A percentile compares a stretch with the other conserved stretches of the same genome.
Evolutionary conservation across 2,113 vertebrate species (phyloP).

Genomic region (Epinephelus fuscoguttatus): DNA sequence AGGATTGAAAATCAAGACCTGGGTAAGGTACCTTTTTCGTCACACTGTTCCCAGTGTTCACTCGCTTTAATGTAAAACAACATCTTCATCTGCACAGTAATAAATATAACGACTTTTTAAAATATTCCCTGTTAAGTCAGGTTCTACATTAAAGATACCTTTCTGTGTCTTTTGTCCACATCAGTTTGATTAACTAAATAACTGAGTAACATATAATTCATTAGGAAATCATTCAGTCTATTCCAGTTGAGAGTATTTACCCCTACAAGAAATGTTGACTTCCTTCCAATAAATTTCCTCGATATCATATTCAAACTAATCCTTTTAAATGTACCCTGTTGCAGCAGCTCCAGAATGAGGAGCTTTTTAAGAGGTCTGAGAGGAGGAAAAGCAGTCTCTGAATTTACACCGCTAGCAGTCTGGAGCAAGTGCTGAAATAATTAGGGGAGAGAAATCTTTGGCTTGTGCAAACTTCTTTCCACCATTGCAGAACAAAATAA

Average conservation of each 20-base stretch:
- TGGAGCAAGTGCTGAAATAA: conserved; percentile 86
- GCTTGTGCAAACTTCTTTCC: conserved; percentile 88
- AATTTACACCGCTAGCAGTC: conserved; percentile 77
- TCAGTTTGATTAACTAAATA: neutral
- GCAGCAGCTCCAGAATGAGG: conserved; percentile 42
- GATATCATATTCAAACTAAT: conserved; percentile 21
- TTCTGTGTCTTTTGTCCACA: neutral
- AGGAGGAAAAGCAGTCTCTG: conserved; percentile 59
- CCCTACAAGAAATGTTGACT: neutral
- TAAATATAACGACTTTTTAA: neutral
- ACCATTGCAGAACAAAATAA: conserved; percentile 83
- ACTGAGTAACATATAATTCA: neutral
- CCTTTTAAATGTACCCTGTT: conserved; percentile 10
- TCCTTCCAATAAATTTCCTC: conserved; percentile 6
- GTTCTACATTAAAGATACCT: neutral
- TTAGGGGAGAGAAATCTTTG: conserved; percentile 85
- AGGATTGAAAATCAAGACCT: neutral
- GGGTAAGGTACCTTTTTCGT: neutral
- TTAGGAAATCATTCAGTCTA: neutral
- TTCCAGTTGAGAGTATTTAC: conserved; percentile 2
- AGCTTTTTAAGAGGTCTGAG: conserved; percentile 56
- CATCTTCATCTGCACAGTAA: neutral
- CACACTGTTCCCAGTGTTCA: neutral
- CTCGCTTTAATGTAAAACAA: neutral
- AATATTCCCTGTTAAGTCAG: neutral